Percentiles rank a stretch among this genome's conserved stretches.
Evolutionary conservation across 2,888 invertebrate genomes (phyloP).

Genomic region (Lepidonotus clava): DNA sequence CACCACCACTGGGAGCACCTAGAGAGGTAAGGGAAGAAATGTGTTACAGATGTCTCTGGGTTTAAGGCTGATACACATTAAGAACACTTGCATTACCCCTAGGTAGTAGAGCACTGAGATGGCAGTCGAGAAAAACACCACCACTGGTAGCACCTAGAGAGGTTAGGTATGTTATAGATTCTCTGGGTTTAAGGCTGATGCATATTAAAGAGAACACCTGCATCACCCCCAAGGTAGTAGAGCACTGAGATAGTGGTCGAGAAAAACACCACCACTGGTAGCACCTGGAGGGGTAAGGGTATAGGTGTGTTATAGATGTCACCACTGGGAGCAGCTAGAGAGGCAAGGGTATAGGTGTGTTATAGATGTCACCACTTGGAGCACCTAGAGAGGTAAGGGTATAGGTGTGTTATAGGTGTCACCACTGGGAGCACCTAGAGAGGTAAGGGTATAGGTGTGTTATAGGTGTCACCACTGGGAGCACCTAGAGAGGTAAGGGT

Average conservation of each 20-base stretch:
- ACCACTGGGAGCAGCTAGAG: background rate
- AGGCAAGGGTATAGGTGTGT: background rate
- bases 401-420: background rate
- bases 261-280: conserved; percentile 95
- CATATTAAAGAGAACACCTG: too few relatives aligned
- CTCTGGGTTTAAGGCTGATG: too few relatives aligned
- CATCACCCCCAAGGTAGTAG: conserved; percentile 86
- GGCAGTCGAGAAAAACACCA: conserved; percentile 94
- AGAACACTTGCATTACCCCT: conserved; percentile 88
- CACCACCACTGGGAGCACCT: conserved; percentile 91
- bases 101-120: conserved; percentile 93
- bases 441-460: background rate
- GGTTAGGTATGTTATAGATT: too few relatives aligned
- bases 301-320: background rate
- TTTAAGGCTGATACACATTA: too few relatives aligned
- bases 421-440: background rate
- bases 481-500: too few relatives aligned
- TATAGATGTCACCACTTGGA: background rate
- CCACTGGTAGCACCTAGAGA: conserved; percentile 87
- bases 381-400: background rate
- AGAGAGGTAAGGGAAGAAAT: too few relatives aligned
- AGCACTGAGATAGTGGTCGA: conserved; percentile 92
- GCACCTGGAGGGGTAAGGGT: conserved; percentile 79
- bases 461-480: background rate
- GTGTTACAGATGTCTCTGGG: conserved; percentile 92